Conservation (phyloP, 2,888 invertebrate genomes). For the Alentia gelatinosa region DNA sequence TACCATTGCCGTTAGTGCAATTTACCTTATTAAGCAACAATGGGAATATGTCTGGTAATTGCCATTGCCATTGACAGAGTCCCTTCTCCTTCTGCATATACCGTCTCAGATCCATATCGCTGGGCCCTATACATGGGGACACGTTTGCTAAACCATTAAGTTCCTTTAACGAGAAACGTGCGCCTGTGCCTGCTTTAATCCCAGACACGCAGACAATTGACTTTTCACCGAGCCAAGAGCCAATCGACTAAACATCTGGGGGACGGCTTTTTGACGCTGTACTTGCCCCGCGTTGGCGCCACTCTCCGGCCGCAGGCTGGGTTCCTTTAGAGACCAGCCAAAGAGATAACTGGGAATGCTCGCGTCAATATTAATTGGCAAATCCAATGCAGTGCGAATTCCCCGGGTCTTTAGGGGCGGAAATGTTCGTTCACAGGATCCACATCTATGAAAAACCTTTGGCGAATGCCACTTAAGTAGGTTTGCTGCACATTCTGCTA, state of each 20-base stretch:
- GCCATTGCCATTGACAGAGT: not conserved
- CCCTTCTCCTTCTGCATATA: not conserved
- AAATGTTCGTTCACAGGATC: too few species aligned
- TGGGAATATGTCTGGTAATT: not conserved
- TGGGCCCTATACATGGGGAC: not conserved
- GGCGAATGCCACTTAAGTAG: too few species aligned
- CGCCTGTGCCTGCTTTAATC: not conserved
- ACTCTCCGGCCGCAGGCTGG: not conserved
- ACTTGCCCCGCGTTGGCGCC: not conserved
- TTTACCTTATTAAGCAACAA: not conserved
- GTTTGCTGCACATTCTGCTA: too few species aligned
- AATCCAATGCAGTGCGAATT: not conserved
- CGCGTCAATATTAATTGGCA: not conserved
- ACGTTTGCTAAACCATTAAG: not conserved
- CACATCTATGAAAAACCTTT: too few species aligned
- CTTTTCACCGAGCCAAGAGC: not conserved
- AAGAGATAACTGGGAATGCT: too few species aligned
- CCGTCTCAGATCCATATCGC: not conserved
- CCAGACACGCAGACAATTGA: not conserved
- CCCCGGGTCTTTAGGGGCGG: not conserved
- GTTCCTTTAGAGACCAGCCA: too few species aligned
- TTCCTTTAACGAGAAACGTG: not conserved
- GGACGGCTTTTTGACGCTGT: not conserved
- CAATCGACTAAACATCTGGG: not conserved
- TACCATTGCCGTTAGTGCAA: not conserved